Evolutionary conservation across 2,888 invertebrate species (phyloP).

Genomic region (Pecten maximus): DNA sequence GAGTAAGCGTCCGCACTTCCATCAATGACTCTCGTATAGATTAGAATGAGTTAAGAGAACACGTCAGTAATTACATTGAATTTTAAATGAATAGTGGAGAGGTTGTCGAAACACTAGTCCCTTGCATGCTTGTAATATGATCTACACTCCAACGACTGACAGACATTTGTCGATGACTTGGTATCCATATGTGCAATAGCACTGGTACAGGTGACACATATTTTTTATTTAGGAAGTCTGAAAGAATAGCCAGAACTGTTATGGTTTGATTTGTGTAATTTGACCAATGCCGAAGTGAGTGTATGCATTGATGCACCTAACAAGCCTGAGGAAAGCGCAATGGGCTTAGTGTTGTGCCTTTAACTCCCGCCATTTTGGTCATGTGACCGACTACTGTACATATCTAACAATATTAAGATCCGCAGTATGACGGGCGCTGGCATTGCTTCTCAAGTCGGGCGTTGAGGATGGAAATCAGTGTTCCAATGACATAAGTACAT

Average conservation of each 20-base stretch:
- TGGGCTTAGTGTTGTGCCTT: conserved; percentile 10
- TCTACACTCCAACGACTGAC: neutral
- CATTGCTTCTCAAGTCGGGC: neutral
- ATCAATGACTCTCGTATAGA: no score
- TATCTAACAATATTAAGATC: neutral
- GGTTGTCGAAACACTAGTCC: no score
- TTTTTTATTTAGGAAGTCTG: no score
- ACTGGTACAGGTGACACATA: neutral
- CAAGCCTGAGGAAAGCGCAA: neutral
- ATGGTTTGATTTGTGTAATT: neutral
- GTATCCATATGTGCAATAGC: no score
- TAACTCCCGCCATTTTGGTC: neutral
- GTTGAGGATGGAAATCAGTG: neutral
- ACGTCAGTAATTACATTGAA: no score
- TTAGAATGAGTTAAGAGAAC: no score
- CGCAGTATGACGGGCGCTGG: neutral
- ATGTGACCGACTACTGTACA: neutral
- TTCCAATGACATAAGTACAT: neutral
- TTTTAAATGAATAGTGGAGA: no score
- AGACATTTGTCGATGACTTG: neutral
- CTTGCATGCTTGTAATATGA: no score
- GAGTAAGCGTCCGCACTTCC: no score
- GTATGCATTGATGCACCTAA: neutral
- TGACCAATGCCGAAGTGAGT: neutral
- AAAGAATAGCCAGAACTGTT: no score